These are phyloP conservation scores for Idaea dimidiata DNA, from an alignment of 2,888 invertebrate genomes.

Conservation along the genomic window DNA sequence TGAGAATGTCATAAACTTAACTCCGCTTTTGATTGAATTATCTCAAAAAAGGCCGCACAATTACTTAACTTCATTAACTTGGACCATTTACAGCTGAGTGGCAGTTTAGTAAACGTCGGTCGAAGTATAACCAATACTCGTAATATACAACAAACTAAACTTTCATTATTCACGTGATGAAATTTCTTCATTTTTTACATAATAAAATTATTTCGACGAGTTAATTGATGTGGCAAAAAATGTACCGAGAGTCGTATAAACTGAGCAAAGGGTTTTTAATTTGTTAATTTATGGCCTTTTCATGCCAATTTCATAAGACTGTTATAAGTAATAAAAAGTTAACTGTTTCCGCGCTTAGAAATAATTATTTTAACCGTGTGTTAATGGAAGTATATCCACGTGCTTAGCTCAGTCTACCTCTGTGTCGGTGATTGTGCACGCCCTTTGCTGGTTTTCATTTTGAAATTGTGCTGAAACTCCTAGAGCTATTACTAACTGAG, in stretches of 20 bases:
- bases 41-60: conserved; percentile 40
- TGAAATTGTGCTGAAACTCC: too few relatives aligned
- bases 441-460: too few relatives aligned
- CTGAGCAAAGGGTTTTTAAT: conserved; percentile 10
- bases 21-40: conserved; percentile 46
- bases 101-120: too few relatives aligned
- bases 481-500: too few relatives aligned
- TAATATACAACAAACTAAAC: conserved; percentile 37
- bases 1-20: conserved; percentile 50
- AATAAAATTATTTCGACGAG: conserved; percentile 34
- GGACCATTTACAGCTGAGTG: too few relatives aligned
- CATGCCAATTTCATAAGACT: neutral
- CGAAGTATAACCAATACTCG: too few relatives aligned
- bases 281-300: neutral
- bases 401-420: too few relatives aligned
- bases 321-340: neutral
- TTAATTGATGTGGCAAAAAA: conserved; percentile 9
- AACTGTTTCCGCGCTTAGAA: neutral
- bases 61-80: too few relatives aligned
- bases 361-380: too few relatives aligned
- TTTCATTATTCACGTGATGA: conserved; percentile 45
- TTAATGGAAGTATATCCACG: too few relatives aligned
- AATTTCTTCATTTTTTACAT: conserved; percentile 37
- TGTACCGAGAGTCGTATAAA: conserved; percentile 13
- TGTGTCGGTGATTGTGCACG: too few relatives aligned